Base-by-base conservation (phyloP, 1,140 invertebrate genomes). In the Brachionus koreanus region DNA sequence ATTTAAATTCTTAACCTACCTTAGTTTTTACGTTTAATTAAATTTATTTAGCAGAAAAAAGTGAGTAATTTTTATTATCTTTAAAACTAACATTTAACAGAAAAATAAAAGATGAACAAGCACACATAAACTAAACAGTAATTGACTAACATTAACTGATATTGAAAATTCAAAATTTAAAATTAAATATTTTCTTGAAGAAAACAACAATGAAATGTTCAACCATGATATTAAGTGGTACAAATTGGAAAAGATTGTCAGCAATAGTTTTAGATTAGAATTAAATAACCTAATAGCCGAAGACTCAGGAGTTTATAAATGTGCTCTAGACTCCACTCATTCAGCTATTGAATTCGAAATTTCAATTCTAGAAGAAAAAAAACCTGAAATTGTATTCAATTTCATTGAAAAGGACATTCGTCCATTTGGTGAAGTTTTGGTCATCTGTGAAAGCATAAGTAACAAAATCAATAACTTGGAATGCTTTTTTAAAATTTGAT, bases 391-490 rank as follows among this genome's bases (percentile, higher is more conserved):
- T 35, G 9, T 9, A 10, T 35, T 79, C 35, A 43, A 33, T 3
- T 61, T 79, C 33, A 57, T 79, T 39, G 76, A 79, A 61, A 39
- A 57, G 0, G 76, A 79, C 61, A 23, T 79, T 35, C 0, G 76
- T 42, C 76, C 76, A 23, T 39, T 35, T 29, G 76, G 76, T 16
- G 16, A 79, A 61, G 37, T 79, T 10, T 25, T 79, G 29, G 76
- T 79, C 10, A 23, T 57, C 23, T 79, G 76, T 79, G 69, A 74
- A 46, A 74, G 39, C 19, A n/a, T 9, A 46, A 74, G 65, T 69
- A 74, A 29, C 2, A 0, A 46, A 46, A 13, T 74, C 29, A 74
- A 25, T 3, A 1, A 19, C n/a, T 46, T 74, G 29, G 1, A 19
- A n/a, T 13, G n/a, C 25, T 6, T n/a, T 25, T 46, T 29, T 2